phyloP scores from a whole-genome alignment of 2,888 invertebrate genomes.

The Creontiades dilutus region DNA sequence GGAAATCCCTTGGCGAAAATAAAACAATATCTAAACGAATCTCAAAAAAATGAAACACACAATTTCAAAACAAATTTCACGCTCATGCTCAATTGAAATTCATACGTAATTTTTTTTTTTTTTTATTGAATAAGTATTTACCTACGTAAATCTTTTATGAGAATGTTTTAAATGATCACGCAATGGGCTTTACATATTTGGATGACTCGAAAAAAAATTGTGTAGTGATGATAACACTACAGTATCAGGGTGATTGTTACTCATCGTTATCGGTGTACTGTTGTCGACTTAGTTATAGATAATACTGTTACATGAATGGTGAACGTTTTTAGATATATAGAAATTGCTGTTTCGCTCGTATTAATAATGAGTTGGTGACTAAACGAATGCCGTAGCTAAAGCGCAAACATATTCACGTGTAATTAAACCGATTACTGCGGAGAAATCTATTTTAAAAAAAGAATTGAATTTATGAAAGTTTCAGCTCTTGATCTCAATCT shows the following conservation, averaged over 20 bases:
- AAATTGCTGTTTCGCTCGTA: slow-evolving; percentile 12
- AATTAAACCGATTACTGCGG: too few species aligned
- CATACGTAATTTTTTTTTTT: too few species aligned
- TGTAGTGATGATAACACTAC: slow-evolving; percentile 30
- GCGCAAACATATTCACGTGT: neutral
- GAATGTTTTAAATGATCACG: neutral
- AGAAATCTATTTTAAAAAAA: neutral
- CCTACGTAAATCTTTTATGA: too few species aligned
- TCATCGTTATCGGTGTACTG: slow-evolving; percentile 34
- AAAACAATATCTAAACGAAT: too few species aligned
- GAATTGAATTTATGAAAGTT: slow-evolving; percentile 20
- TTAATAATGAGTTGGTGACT: slow-evolving; percentile 59
- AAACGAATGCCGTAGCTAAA: neutral
- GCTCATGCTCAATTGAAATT: too few species aligned
- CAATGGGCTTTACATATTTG: slow-evolving; percentile 30
- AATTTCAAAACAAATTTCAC: too few species aligned
- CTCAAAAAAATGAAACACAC: too few species aligned
- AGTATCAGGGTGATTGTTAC: neutral
- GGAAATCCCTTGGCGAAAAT: too few species aligned
- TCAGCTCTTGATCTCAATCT: slow-evolving; percentile 51
- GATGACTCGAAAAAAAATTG: slow-evolving; percentile 45
- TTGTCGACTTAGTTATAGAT: slow-evolving; percentile 35
- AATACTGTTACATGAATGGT: too few species aligned
- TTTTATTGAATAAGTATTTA: too few species aligned
- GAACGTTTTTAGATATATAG: neutral